Base-by-base conservation (phyloP, 2,113 vertebrate species). In the Chlorodrepanis virens region DNA sequence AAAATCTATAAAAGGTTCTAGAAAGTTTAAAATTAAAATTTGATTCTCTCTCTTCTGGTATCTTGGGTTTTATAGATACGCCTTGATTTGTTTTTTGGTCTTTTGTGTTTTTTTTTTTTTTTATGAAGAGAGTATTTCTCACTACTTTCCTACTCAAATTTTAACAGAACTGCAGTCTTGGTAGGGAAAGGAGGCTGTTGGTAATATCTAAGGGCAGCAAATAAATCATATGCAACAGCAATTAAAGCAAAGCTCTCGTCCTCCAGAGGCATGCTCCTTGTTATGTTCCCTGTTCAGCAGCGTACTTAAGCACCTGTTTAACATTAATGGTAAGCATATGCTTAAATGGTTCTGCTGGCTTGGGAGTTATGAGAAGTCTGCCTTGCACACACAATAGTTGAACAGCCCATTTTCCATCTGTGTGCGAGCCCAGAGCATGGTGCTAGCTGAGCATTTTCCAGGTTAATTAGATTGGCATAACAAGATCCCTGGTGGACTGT, bases 391-490 rank as follows among this genome's bases (percentile, higher is more conserved):
- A 50, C 84, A 82, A 7, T 40, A 50, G 75, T 68, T 45, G 78
- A 92, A 54, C 89, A 92, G 93, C 86, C 81, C 23, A 14, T 92
- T 94, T 91, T 91, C 89, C 95, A 92, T 96, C 94, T 96, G 96
- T 68, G 81, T 81, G 86, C 0, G 4, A 95, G 75, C 80, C 89
- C 84, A 76, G 77, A 92, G 92, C 72, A 11, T 12, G 67, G 83
- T 94, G 90, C 93, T 95, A 81, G 94, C 92, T 71, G 94, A 84
- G 96, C 94, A 72, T 86, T 95, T 96, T 96, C 93, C 96, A 94
- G 95, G 95, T 96, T 97, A 96, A 96, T 96, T 96, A 95, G 92
- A 86, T 95, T 95, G 94, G 90, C 90, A 93, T 96, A 96, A 94
- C 96, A 89, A 96, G 92, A 82, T 97, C 94, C 93, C 93, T 78